Base-by-base conservation (phyloP, 2,113 vertebrate species). In the Anguilla japonica region DNA sequence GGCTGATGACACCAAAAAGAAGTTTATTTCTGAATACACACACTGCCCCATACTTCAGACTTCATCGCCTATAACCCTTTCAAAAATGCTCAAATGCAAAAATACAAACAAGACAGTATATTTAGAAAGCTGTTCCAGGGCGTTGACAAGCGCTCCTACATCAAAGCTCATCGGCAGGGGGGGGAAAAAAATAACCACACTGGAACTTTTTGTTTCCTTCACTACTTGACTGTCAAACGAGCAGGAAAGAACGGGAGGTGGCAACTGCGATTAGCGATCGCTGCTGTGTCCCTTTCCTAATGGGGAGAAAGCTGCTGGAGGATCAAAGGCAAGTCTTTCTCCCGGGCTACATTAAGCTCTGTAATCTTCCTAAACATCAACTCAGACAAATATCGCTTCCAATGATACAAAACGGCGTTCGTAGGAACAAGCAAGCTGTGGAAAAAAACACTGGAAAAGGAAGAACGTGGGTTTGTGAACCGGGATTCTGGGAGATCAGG, bases 1-100 rank as follows among this genome's bases (percentile, higher is more conserved):
- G 22, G 40, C 26, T 11, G 11, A 29, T 79, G 41, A 34, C 71
- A 75, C 20, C 26, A n/a, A 9, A 80, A 41, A 40, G 20, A 39
- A 80, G 79, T 80, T 80, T 80, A 71, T 43, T 84, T 84, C 71
- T 84, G 60, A n/a, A 75, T 22, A 84, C 9, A 5, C 41, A 79
- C 29, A 13, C 5, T 40, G 14, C 40, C 39, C 41, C 22, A 81
- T 41, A 81, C 46, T 56, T 39, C 26, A 29, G 22, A 46, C 63
- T 16, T 50, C 41, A 57, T 56, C 79, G 41, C 79, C 53, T 50
- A 34, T 18, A 39, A 34, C 26, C 5, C 8, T 75, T 75, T 75
- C n/a, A 75, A 14, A 34, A 75, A n/a, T 13, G 6, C 71, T 34
- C 71, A 34, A 75, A n/a, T 34, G 6, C n/a, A 75, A n/a, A 34